Evolutionary conservation across 1,140 invertebrate genomes (phyloP), one percentile per base, ranked within the genome.

Genomic region (Vanessa tameamea): DNA sequence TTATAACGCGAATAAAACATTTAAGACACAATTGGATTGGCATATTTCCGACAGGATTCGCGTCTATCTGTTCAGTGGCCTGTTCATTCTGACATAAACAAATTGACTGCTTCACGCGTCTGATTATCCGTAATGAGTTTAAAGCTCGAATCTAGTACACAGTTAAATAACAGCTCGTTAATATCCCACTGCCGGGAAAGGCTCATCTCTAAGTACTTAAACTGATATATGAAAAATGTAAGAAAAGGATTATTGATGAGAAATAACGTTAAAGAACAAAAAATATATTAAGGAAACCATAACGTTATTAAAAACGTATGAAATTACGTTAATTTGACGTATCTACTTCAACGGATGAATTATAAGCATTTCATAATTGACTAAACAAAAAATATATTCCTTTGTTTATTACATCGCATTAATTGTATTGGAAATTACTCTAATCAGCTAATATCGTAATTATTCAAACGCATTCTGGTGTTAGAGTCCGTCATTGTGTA

Each of bases 51-150:
- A 82, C 73, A 72, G 64, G 74, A 75, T 48, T 57, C 65, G 26
- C 55, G 50, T 68, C 48, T 47, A 20, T 73, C 65, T 63, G 72
- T 61, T 50, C 76, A 79, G 75, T 81, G 74, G 73, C 76, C 73
- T 75, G 77, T 81, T 63, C 47, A 71, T 57, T 63, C 75, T 76
- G 81, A 79, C 78, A 79, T 78, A 78, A 74, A 86, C 79, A 82
- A 80, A 83, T 84, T 76, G 75, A 69, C 78, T 76, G 78, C 78
- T 57, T n/a, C 53, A 16, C 57, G 14, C 15, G 57, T 61, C 15
- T 20, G 11, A 57, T 16, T 23, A 57, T 57, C 20, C 53, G n/a
- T 57, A 43, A 43, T 43, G 5, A 57, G 50, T 53, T 15, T 53
- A 53, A 53, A n/a, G 50, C 50, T 53, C 50, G n/a, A 53, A n/a